phyloP scores from a whole-genome alignment of 2,888 invertebrate genomes.

The Drosophila hamatofila region DNA sequence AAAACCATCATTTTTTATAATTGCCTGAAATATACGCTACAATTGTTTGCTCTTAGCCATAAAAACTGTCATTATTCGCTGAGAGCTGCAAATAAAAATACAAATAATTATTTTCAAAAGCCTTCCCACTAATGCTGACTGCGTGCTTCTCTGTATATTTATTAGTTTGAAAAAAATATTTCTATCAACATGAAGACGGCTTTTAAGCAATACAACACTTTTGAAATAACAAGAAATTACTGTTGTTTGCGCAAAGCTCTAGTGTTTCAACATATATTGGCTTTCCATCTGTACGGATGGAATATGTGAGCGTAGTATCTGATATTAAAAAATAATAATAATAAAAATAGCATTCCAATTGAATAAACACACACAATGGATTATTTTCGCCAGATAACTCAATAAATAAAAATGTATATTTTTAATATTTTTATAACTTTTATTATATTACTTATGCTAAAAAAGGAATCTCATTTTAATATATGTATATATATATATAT shows the following conservation, averaged over 20 bases:
- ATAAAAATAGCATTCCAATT: no score
- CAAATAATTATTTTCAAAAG: neutral
- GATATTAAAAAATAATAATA: no score
- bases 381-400: no score
- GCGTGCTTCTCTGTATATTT: constrained; percentile 22
- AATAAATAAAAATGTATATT: no score
- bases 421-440: no score
- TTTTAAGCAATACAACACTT: constrained; percentile 11
- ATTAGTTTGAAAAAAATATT: constrained; percentile 62
- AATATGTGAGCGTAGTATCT: no score
- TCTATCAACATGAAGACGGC: constrained; percentile 13
- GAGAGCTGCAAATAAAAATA: neutral
- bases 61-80: constrained; percentile 32
- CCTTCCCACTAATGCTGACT: neutral
- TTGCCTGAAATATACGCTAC: constrained; percentile 30
- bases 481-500: no score
- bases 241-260: neutral
- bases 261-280: neutral
- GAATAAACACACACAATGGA: no score
- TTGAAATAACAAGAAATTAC: neutral
- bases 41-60: constrained; percentile 30
- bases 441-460: no score
- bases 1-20: constrained; percentile 45
- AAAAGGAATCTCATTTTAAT: no score
- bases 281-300: neutral